Conservation (phyloP, 1,140 invertebrate genomes). For the Leptonema lineaticorne region DNA sequence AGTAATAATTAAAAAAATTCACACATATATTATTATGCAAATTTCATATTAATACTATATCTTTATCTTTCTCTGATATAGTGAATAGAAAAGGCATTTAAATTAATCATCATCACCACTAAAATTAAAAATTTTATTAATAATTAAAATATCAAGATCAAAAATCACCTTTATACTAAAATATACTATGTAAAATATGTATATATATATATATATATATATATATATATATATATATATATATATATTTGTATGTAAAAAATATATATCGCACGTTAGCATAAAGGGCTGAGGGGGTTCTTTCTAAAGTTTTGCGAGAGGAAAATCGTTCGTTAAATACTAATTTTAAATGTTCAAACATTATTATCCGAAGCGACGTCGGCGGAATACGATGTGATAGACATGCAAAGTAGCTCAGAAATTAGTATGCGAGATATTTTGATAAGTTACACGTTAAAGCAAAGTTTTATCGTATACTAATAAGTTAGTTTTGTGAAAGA, state of each 20-base stretch:
- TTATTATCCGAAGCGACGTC: constrained; percentile 14
- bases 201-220: neutral
- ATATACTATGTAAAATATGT: neutral
- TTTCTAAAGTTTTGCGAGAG: neutral
- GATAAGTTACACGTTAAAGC: constrained; percentile 40
- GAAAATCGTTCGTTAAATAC: constrained; percentile 27
- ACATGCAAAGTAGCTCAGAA: constrained; percentile 40
- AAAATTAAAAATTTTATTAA: too few relatives aligned
- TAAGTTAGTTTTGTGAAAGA: constrained; percentile 39
- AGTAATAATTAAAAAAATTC: too few relatives aligned
- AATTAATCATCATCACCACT: too few relatives aligned
- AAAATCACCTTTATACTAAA: too few relatives aligned
- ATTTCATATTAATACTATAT: too few relatives aligned
- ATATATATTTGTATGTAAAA: neutral
- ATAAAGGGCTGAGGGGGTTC: constrained; percentile 10
- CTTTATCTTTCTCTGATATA: too few relatives aligned
- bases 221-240: neutral
- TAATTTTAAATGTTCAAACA: constrained; percentile 33
- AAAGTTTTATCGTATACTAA: constrained; percentile 42
- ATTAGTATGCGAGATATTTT: constrained; percentile 43
- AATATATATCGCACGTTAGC: too few relatives aligned
- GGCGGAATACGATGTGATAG: constrained; percentile 37
- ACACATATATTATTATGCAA: too few relatives aligned
- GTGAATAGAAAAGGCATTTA: too few relatives aligned
- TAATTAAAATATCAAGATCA: too few relatives aligned